Conservation (phyloP, 2,797 vertebrate species). For the Pipistrellus pipistrellus region DNA sequence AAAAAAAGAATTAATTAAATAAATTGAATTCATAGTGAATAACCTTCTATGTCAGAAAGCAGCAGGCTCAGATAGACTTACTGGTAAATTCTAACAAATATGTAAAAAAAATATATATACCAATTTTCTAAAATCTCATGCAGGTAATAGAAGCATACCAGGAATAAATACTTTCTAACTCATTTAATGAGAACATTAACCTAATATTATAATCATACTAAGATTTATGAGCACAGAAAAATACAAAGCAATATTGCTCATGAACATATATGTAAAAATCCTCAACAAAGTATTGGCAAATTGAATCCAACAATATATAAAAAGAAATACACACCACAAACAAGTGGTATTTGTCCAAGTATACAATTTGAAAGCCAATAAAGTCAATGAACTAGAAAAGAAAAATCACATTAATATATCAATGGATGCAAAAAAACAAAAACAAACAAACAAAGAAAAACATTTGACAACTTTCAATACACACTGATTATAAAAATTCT, state of each 20-base stretch:
- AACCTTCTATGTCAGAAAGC: neutral
- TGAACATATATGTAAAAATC: neutral
- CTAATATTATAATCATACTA: neutral
- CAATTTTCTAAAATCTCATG: neutral
- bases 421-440: neutral
- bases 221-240: neutral
- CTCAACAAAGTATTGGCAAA: slow-evolving; percentile 1
- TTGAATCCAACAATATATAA: neutral
- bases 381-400: neutral
- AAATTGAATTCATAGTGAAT: neutral
- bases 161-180: neutral
- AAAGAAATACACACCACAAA: neutral
- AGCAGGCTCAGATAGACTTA: neutral
- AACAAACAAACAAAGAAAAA: neutral
- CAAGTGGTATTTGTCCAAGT: neutral
- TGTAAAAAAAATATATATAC: neutral
- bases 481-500: neutral
- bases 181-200: neutral
- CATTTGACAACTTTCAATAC: neutral
- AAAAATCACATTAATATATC: neutral
- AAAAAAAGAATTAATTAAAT: neutral
- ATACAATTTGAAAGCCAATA: neutral
- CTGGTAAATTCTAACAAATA: neutral
- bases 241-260: neutral
- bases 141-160: neutral